Evolutionary conservation across 2,113 vertebrate genomes (phyloP).

Genomic region (Amazona guildingii): DNA sequence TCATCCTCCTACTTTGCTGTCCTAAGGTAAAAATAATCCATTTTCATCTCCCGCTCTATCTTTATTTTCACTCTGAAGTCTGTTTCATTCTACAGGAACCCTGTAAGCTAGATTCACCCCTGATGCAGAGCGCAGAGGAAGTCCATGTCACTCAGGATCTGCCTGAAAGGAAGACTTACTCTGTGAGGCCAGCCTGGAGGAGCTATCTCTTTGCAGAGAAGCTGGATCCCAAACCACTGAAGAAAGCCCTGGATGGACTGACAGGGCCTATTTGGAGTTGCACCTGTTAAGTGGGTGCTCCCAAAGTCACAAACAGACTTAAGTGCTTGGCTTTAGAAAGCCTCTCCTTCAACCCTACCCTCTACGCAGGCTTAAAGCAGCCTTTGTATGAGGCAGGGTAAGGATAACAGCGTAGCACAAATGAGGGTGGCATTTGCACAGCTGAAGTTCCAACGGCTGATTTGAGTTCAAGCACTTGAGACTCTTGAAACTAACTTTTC

Average conservation of each 20-base stretch:
- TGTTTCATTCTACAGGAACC: not conserved
- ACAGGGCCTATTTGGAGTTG: not conserved
- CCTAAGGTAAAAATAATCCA: not conserved
- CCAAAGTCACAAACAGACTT: not conserved
- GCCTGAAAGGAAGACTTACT: not conserved
- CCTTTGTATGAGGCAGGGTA: fast-evolving
- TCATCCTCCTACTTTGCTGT: not conserved
- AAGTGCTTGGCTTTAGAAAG: not conserved
- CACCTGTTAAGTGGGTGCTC: not conserved
- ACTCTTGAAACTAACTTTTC: not conserved
- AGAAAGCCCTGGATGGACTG: not conserved
- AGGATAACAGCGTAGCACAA: not conserved
- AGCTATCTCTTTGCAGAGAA: not conserved
- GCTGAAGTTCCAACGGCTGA: not conserved
- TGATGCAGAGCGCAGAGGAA: not conserved
- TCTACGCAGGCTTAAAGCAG: not conserved
- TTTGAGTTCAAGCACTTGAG: not conserved
- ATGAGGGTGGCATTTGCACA: too few species aligned
- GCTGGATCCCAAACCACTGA: not conserved
- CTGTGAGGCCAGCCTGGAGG: not conserved
- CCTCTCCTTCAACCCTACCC: not conserved
- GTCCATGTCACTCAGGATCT: not conserved
- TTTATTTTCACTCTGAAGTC: not conserved
- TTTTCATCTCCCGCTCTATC: not conserved
- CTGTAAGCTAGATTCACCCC: not conserved